Evolutionary conservation across 2,113 vertebrate species (phyloP).

Genomic region (Xiphophorus maculatus): DNA sequence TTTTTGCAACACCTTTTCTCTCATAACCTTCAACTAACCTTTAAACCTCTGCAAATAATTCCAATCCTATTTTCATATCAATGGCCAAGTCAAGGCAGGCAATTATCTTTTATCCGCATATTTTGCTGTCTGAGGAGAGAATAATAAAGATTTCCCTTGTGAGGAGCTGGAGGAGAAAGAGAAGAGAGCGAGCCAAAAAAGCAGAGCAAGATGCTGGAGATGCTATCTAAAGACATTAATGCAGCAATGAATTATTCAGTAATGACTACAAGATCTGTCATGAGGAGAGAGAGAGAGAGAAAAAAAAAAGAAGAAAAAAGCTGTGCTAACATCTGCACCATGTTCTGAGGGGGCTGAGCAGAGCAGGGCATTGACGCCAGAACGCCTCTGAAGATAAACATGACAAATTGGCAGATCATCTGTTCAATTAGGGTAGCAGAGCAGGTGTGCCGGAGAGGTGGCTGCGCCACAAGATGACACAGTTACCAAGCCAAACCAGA

Average conservation of each 20-base stretch:
- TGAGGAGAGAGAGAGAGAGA: background rate
- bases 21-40: slow-evolving; percentile 99
- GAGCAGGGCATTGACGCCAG: slow-evolving; percentile 73
- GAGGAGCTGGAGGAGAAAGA: slow-evolving; percentile 70
- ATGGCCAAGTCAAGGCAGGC: slow-evolving; percentile 94
- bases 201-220: slow-evolving; percentile 76
- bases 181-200: slow-evolving; percentile 65
- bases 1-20: slow-evolving; percentile 58
- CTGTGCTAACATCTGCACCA: slow-evolving; percentile 83
- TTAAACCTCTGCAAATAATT: slow-evolving; percentile 93
- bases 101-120: slow-evolving; percentile 98
- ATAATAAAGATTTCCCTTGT: slow-evolving; percentile 92
- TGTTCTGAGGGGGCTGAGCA: slow-evolving; percentile 76
- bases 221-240: slow-evolving; percentile 92
- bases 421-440: slow-evolving; percentile 83
- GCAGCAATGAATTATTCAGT: slow-evolving; percentile 95
- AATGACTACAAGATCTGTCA: slow-evolving; percentile 91
- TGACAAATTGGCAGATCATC: slow-evolving; percentile 89
- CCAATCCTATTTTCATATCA: slow-evolving; percentile 96
- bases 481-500: slow-evolving; percentile 79
- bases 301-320: slow-evolving; percentile 34
- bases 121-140: slow-evolving; percentile 90
- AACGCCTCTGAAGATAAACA: slow-evolving; percentile 85
- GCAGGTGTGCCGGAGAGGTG: slow-evolving; percentile 77
- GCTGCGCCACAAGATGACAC: slow-evolving; percentile 73